Conservation (phyloP, 2,797 vertebrate genomes). For the Chiroxiphia lanceolata region DNA sequence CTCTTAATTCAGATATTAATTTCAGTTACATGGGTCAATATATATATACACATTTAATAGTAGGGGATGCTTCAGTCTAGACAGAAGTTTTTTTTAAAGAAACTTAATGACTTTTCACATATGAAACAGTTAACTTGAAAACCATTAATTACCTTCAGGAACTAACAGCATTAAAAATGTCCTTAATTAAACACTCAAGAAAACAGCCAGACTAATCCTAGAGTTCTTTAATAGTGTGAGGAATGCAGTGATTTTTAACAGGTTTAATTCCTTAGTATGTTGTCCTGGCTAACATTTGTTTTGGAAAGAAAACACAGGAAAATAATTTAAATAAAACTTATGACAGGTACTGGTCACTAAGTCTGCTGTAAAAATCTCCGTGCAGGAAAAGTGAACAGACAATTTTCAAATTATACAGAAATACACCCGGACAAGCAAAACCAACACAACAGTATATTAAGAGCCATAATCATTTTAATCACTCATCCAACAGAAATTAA, state of each 20-base stretch:
- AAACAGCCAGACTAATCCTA: constrained; percentile 13
- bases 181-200: constrained; percentile 5
- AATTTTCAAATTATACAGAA: background rate
- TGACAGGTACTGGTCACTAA: background rate
- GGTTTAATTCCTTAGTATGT: background rate
- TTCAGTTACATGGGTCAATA: background rate
- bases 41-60: background rate
- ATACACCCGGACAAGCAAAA: background rate
- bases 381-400: background rate
- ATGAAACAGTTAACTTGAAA: constrained; percentile 15
- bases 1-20: background rate
- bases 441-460: background rate
- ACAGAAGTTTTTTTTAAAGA: background rate
- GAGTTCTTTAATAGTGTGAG: constrained; percentile 18
- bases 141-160: background rate
- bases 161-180: background rate
- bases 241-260: constrained; percentile 37
- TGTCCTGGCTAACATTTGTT: background rate
- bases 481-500: background rate
- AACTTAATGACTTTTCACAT: background rate
- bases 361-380: background rate
- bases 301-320: background rate
- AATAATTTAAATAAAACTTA: background rate
- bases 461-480: background rate
- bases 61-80: background rate